Evolutionary conservation across 2,797 vertebrate species (phyloP), one percentile per base, ranked within the genome.

Genomic region (Brachyalestes nurse): DNA sequence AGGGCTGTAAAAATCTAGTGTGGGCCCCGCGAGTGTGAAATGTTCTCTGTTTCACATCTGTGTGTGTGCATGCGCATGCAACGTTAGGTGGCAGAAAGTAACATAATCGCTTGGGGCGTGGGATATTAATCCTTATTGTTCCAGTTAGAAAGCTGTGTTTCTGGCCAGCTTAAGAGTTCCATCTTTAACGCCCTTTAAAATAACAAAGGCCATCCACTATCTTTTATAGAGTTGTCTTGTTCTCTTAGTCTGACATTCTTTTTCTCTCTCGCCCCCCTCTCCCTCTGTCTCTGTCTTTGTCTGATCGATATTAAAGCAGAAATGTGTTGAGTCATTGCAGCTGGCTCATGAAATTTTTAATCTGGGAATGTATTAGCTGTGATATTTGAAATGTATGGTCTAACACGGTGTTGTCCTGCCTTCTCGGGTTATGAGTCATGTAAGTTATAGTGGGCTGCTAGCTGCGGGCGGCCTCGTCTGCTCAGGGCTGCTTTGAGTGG

Each of bases 281-380:
- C 5, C n/a, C 45, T 47, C 45, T 8, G 45, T 25, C 5, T 38
- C 25, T 55, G 3, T 38, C 49, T 21, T 34, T 21, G 19, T 58
- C 53, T 40, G 53, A 40, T 69, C 66, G n/a, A 69, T 69, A n/a
- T 38, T 58, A 58, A 58, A 73, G 14, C 53, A 21, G 51, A 40
- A 40, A 73, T 21, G 21, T 72, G 70, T 25, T 28, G 28, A 72
- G 51, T 72, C 51, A 40, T 57, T 38, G 17, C 51, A 21, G 10
- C 71, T 21, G 12, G 21, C 34, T 58, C 53, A n/a, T 73, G 51
- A 73, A 73, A 42, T 72, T n/a, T 72, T 72, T 38, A 19, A n/a
- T 72, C 2, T 72, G 51, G 51, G 8, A 57, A 57, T 21, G 71
- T 73, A 21, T 73, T 58, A 40, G 49, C 69, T 1, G 40, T 12